These are phyloP conservation scores for Nomada hirtipes DNA, from an alignment of 2,888 invertebrate species.

Conservation along the genomic window DNA sequence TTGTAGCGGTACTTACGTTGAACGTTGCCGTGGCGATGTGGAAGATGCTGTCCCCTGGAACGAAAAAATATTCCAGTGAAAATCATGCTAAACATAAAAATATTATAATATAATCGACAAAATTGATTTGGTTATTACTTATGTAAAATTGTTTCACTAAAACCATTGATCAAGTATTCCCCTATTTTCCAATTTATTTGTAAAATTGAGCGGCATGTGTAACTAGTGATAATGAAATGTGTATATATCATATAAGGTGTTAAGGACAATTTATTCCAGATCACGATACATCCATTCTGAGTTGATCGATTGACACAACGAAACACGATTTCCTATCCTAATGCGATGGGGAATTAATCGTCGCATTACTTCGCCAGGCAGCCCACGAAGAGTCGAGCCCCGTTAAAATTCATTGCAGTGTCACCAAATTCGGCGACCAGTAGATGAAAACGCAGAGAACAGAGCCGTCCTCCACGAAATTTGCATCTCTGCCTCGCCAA, in stretches of 20 bases:
- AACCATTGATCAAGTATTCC: too few relatives aligned
- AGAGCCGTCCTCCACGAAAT: conserved; percentile 71
- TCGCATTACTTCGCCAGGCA: neutral
- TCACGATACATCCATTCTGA: neutral
- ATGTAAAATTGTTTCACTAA: neutral
- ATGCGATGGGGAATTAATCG: neutral
- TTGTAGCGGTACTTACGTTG: conserved; percentile 77
- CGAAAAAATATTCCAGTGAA: conserved; percentile 45
- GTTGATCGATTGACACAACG: neutral
- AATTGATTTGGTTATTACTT: neutral
- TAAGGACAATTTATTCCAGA: neutral
- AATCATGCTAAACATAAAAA: too few relatives aligned
- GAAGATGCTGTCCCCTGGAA: conserved; percentile 81
- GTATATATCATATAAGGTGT: too few relatives aligned
- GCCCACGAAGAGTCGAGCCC: conserved; percentile 35
- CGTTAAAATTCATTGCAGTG: conserved; percentile 27
- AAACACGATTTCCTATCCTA: neutral
- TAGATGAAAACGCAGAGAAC: conserved; percentile 61
- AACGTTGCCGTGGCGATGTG: conserved; percentile 81
- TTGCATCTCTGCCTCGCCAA: conserved; percentile 78
- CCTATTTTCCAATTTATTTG: too few relatives aligned
- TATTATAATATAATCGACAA: neutral
- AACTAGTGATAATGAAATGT: too few relatives aligned
- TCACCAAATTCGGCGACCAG: conserved; percentile 57
- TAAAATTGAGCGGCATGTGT: neutral